phyloP scores from a whole-genome alignment of 1,140 invertebrate species.

The Pomphorhynchus laevis region DNA sequence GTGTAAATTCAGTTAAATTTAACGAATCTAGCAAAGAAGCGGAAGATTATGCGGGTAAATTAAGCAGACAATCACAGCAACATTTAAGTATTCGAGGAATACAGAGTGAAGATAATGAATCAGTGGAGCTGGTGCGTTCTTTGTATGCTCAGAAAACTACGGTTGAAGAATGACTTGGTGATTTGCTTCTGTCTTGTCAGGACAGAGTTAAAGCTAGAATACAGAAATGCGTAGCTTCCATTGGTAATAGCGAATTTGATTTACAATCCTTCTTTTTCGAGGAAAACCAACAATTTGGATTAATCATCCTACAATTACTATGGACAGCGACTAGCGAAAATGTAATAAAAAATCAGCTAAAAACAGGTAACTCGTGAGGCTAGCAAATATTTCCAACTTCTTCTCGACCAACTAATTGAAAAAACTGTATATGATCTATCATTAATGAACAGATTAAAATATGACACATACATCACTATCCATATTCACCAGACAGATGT shows the following conservation, averaged over 20 bases:
- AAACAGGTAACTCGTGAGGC: constrained; percentile 72
- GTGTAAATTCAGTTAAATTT: background rate
- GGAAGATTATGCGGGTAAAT: no score
- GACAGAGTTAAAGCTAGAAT: background rate
- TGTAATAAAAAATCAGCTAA: constrained; percentile 42
- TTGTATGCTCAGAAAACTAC: no score
- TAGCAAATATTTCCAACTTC: constrained; percentile 60
- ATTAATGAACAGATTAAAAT: constrained; percentile 60
- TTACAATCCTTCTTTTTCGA: background rate
- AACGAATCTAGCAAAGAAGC: no score
- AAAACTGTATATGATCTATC: constrained; percentile 45
- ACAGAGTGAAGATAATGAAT: no score
- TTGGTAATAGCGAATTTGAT: background rate
- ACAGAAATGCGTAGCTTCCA: background rate
- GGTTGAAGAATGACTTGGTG: background rate
- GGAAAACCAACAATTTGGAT: constrained; percentile 29
- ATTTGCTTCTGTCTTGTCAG: background rate
- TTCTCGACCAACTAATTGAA: constrained; percentile 63
- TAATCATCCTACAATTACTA: constrained; percentile 68
- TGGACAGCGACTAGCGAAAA: constrained; percentile 67
- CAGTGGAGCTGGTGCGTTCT: no score
- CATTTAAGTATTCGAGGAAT: no score
- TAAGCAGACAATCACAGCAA: no score
- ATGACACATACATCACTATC: constrained; percentile 74
- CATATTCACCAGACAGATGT: constrained; percentile 84